phyloP scores from a whole-genome alignment of 1,140 invertebrate genomes.

The Zaprionus inermis region DNA sequence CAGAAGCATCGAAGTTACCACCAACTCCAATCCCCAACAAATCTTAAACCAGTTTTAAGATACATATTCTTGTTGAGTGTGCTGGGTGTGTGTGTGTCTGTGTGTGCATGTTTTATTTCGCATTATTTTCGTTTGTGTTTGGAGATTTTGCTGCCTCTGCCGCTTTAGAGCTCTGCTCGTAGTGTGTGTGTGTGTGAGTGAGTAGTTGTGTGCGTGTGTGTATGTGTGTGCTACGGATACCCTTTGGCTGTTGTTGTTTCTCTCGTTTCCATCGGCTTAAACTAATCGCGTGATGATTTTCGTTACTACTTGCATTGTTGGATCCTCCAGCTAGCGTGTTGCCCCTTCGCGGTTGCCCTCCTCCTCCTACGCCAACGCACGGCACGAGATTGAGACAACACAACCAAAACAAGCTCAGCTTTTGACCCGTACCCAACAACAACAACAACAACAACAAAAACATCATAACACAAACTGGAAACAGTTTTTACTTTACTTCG shows the following conservation, averaged over 20 bases:
- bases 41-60: conserved; percentile 82
- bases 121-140: conserved; percentile 72
- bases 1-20: conserved; percentile 68
- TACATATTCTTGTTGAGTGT: conserved; percentile 70
- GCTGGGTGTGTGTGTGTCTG: conserved; percentile 45
- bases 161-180: conserved; percentile 37
- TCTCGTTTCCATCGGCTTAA: conserved; percentile 40
- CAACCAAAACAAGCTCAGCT: conserved; percentile 48
- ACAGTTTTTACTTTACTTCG: conserved; percentile 44
- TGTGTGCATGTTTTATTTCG: conserved; percentile 63
- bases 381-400: conserved; percentile 36
- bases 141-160: conserved; percentile 65
- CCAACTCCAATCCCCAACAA: conserved; percentile 74
- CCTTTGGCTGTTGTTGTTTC: conserved; percentile 48
- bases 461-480: conserved; percentile 26
- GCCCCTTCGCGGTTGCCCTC: conserved; percentile 26
- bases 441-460: conserved; percentile 14
- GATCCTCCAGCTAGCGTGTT: conserved; percentile 52
- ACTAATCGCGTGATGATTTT: conserved; percentile 77
- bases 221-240: conserved; percentile 24
- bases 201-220: background rate
- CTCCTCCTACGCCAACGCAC: conserved; percentile 31
- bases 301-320: conserved; percentile 23
- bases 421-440: conserved; percentile 58
- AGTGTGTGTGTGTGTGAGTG: conserved; percentile 7